Evolutionary conservation across 2,113 vertebrate genomes (phyloP).

Genomic region (Fregata magnificens): DNA sequence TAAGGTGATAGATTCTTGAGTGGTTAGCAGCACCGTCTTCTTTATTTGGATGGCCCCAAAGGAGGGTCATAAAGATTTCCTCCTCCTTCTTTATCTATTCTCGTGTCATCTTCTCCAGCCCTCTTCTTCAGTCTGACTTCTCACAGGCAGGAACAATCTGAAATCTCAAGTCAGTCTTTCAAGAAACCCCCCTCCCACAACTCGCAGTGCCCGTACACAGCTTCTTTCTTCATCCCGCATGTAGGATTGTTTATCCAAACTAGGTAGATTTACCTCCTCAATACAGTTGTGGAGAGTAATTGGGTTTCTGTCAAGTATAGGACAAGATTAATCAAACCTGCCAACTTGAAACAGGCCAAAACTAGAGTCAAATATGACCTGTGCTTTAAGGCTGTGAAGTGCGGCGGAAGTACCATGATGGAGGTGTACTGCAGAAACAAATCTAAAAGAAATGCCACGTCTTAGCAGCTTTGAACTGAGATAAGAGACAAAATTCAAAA

Average conservation of each 20-base stretch:
- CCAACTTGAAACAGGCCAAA: not conserved
- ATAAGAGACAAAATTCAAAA: not conserved
- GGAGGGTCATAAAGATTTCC: not conserved
- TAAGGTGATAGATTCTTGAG: not conserved
- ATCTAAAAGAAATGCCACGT: not conserved
- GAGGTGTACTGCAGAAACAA: not conserved
- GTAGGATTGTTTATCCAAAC: not conserved
- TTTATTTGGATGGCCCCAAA: not conserved
- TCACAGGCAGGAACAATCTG: not conserved
- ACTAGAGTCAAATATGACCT: not conserved
- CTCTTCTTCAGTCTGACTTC: not conserved
- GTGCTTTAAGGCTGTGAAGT: not conserved
- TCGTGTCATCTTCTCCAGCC: not conserved
- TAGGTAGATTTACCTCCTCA: not conserved
- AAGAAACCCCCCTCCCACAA: not conserved
- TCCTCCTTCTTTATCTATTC: not conserved
- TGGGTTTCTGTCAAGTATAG: not conserved
- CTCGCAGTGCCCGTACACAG: not conserved
- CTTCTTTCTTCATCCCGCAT: not conserved
- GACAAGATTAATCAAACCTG: slow-evolving; percentile 22
- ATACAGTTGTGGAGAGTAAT: not conserved
- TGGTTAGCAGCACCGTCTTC: not conserved
- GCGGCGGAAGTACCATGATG: not conserved
- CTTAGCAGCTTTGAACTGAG: slow-evolving; percentile 9
- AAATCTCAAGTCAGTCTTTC: not conserved